These are phyloP conservation scores for Callipepla californica DNA, from an alignment of 2,113 vertebrate genomes.

Conservation along the genomic window DNA sequence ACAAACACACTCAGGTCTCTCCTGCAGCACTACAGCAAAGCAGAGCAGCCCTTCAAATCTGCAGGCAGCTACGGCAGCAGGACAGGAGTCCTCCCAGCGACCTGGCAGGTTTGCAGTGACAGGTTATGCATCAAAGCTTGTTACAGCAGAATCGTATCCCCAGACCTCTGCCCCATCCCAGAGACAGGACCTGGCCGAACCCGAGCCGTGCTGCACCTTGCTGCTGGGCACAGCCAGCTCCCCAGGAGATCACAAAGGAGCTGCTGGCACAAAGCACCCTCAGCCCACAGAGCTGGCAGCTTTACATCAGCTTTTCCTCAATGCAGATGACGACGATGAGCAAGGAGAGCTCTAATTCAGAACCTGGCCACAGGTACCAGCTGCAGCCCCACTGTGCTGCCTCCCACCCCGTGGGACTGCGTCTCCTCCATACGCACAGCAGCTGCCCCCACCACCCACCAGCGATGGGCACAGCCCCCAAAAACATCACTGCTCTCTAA, in stretches of 20 bases:
- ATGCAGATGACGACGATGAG: background rate
- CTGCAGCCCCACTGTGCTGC: background rate
- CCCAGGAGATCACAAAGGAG: constrained; percentile 22
- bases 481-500: fast-evolving
- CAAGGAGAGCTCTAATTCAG: background rate
- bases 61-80: background rate
- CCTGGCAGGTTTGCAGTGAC: fast-evolving
- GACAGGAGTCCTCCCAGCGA: background rate
- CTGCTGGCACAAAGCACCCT: background rate
- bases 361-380: background rate
- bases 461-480: background rate
- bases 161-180: background rate
- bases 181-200: fast-evolving
- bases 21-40: background rate
- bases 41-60: background rate
- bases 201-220: background rate
- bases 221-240: background rate
- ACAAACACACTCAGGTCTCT: background rate
- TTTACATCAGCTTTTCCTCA: background rate
- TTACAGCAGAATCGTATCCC: background rate
- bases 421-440: fast-evolving
- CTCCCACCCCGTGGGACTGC: fast-evolving
- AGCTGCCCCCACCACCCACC: background rate
- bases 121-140: background rate
- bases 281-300: background rate